A percentile compares a stretch with the other conserved stretches of the same genome.
Evolutionary conservation across 2,888 invertebrate species (phyloP).

Genomic region (Cyrtodaria siliqua): DNA sequence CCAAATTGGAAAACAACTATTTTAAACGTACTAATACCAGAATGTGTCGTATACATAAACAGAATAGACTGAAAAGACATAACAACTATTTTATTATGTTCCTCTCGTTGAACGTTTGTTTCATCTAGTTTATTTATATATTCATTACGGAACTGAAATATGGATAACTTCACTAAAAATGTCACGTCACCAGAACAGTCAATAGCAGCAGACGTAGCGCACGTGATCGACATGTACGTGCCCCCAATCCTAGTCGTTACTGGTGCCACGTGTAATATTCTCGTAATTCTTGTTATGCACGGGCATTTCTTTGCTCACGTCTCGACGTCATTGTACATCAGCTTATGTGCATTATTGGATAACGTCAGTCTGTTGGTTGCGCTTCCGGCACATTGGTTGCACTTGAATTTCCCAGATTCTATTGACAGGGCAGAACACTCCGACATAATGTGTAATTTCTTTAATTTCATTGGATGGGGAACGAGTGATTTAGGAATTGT

Average conservation of each 20-base stretch:
- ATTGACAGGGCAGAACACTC: slow-evolving; percentile 60
- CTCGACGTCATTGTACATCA: slow-evolving; percentile 77
- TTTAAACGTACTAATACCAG: no score
- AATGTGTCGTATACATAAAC: no score
- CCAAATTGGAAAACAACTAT: no score
- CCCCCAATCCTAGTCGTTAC: slow-evolving; percentile 69
- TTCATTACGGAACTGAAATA: no score
- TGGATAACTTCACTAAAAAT: neutral
- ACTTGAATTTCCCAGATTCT: slow-evolving; percentile 70
- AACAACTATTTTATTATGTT: no score
- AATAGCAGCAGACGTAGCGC: slow-evolving; percentile 24
- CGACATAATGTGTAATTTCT: slow-evolving; percentile 72
- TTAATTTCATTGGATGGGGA: slow-evolving; percentile 74
- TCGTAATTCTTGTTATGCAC: slow-evolving; percentile 75
- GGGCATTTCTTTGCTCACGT: slow-evolving; percentile 69
- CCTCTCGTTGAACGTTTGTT: no score
- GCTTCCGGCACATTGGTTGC: slow-evolving; percentile 74
- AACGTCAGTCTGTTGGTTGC: slow-evolving; percentile 67
- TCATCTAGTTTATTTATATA: no score
- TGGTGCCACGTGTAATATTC: slow-evolving; percentile 68
- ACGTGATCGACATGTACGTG: slow-evolving; percentile 65
- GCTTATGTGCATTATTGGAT: slow-evolving; percentile 69
- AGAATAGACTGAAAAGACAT: no score
- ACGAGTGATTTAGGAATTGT: slow-evolving; percentile 76
- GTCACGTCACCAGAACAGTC: neutral